Base-by-base conservation (phyloP, 1,140 invertebrate genomes). In the Chymomyza costata region DNA sequence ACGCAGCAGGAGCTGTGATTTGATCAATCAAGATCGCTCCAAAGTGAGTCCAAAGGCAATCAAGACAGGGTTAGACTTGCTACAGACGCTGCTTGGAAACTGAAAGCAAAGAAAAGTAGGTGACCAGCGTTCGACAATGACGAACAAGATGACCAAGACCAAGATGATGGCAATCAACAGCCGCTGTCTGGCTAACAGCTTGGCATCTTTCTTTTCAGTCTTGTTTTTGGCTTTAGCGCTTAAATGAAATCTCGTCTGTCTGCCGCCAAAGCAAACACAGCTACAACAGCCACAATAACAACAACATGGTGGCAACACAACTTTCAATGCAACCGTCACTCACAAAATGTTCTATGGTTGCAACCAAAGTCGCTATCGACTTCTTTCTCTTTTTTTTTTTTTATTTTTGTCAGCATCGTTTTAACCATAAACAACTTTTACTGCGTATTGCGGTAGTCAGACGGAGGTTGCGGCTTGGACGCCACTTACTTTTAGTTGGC, bases 81-180 rank as follows among this genome's bases (percentile, higher is more conserved):
- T n/a, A 52, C 43, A 61, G 31, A 34, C 32, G 11, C 8, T n/a
- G 31, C 55, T 50, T 44, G 32, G 50, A 61, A 61, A 63, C 54
- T 58, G 60, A 80, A 80, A 81, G 74, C 74, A 55, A 40, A 52
- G 73, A 80, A 80, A 80, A 80, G 74, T 80, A 80, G 73, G 73
- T 80, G 73, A 80, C 68, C 66, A 67, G 48, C 52, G 47, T 38
- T 38, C 30, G 18, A 19, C 46, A 17, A 28, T 28, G 45, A 14
- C 11, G 10, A 25, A 25, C 21, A 8, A 25, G 21, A 25, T 25
- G 21, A 8, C 13, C 6, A 34, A 34, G 32, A 10, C 21, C 3
- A 25, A 25, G 3, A 5, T 25, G 21, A n/a, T 30, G 14, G 35
- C 65, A 59, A 69, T 69, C 65, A 69, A 55, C 37, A 17, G 35